Conservation (phyloP, 2,888 invertebrate genomes). For the Synanthedon vespiformis region DNA sequence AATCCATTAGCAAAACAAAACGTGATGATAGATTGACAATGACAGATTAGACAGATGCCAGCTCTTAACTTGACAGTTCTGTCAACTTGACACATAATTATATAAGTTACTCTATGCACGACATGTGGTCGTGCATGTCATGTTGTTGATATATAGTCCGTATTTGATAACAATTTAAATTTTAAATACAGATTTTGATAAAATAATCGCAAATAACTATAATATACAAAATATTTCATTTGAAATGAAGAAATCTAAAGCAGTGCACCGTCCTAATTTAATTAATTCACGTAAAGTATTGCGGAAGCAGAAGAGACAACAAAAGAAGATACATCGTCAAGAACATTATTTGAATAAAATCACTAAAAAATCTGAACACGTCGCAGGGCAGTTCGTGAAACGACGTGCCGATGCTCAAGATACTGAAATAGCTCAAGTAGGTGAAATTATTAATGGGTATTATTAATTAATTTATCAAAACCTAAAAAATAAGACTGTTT, state of each 20-base stretch:
- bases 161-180: too few species aligned
- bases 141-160: too few species aligned
- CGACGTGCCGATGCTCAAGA: constrained; percentile 28
- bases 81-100: too few species aligned
- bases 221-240: not conserved
- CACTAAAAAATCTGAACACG: constrained; percentile 15
- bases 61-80: too few species aligned
- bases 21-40: too few species aligned
- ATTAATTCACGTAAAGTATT: constrained; percentile 73
- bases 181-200: too few species aligned
- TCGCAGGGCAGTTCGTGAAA: constrained; percentile 49
- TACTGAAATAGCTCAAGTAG: not conserved
- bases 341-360: constrained; percentile 52
- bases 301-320: constrained; percentile 77
- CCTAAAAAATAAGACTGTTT: too few species aligned
- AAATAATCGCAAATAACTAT: not conserved
- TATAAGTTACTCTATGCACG: too few species aligned
- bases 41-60: too few species aligned
- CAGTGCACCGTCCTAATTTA: constrained; percentile 23
- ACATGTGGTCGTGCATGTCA: too few species aligned
- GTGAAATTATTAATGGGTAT: not conserved
- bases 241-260: constrained; percentile 42
- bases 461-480: too few species aligned
- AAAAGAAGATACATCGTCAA: constrained; percentile 73
- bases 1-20: too few species aligned